These are phyloP conservation scores for Lasiommata megera DNA, from an alignment of 2,888 invertebrate genomes.

Conservation along the genomic window DNA sequence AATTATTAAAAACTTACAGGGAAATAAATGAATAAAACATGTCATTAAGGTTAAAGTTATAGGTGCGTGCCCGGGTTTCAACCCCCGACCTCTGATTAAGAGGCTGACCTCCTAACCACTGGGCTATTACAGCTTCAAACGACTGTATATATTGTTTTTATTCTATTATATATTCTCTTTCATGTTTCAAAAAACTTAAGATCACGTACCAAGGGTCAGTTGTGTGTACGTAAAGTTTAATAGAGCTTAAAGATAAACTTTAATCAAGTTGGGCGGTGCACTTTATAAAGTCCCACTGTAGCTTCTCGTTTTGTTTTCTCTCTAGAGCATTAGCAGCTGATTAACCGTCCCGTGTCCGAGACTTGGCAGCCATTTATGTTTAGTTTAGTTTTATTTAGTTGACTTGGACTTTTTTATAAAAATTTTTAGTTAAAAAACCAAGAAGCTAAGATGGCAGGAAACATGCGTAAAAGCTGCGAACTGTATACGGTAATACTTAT, in stretches of 20 bases:
- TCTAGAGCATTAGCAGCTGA: slow-evolving; percentile 19
- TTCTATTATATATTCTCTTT: too few species aligned
- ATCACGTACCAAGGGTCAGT: background rate
- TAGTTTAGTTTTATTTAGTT: slow-evolving; percentile 15
- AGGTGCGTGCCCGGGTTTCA: too few species aligned
- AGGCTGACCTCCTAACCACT: too few species aligned
- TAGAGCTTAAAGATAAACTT: slow-evolving; percentile 9
- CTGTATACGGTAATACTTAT: too few species aligned
- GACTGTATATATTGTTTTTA: too few species aligned
- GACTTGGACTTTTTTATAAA: slow-evolving; percentile 1
- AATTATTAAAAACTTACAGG: too few species aligned
- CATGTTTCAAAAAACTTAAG: background rate
- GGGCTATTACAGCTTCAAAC: too few species aligned
- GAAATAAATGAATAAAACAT: too few species aligned
- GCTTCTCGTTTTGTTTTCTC: slow-evolving; percentile 17
- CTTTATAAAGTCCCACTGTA: slow-evolving; percentile 13
- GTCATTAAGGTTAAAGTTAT: too few species aligned
- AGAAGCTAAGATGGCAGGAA: too few species aligned
- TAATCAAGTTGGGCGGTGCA: slow-evolving; percentile 11
- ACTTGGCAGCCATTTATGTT: slow-evolving; percentile 17
- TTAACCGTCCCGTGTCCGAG: slow-evolving; percentile 17
- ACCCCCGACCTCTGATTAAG: too few species aligned
- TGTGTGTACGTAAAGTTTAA: slow-evolving; percentile 7
- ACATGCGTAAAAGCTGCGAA: too few species aligned
- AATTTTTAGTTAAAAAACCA: background rate